A percentile compares a stretch with the other conserved stretches of the same genome.
phyloP scores from a whole-genome alignment of 1,140 invertebrate genomes.

The Microplitis demolitor region DNA sequence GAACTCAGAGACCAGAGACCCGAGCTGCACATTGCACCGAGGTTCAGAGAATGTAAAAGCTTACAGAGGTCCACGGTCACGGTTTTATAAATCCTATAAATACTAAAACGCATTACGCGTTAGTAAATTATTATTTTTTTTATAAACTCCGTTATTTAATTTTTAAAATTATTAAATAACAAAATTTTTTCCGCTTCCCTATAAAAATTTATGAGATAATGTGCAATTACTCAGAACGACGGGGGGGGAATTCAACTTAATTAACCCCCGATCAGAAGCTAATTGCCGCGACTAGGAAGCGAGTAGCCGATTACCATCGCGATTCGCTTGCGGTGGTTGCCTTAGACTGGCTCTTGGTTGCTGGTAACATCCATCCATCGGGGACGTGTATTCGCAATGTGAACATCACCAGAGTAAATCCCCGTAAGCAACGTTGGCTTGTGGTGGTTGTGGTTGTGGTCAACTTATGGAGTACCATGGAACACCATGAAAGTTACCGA shows the following conservation, averaged over 20 bases:
- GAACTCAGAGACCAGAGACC: not conserved
- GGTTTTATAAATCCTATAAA: too few species aligned
- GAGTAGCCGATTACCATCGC: conserved; percentile 15
- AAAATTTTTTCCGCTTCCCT: too few species aligned
- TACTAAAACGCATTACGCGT: too few species aligned
- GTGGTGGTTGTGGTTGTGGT: not conserved
- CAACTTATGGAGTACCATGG: conserved; percentile 7
- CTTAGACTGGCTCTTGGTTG: not conserved
- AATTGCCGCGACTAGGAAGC: conserved; percentile 22
- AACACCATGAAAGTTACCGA: not conserved
- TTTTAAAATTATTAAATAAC: too few species aligned
- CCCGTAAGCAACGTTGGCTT: not conserved
- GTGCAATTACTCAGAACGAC: conserved; percentile 15
- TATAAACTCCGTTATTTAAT: not conserved
- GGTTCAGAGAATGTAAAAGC: not conserved
- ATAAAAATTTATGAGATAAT: conserved; percentile 3
- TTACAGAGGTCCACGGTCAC: not conserved
- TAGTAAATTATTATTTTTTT: too few species aligned
- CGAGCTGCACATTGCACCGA: not conserved
- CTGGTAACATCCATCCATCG: not conserved
- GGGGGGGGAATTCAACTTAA: conserved; percentile 16
- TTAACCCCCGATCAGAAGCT: conserved; percentile 23
- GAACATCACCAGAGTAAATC: not conserved
- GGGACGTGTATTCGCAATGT: not conserved
- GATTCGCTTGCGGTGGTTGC: conserved; percentile 13